phyloP scores from a whole-genome alignment of 2,113 vertebrate species.

The Mungos mungo region DNA sequence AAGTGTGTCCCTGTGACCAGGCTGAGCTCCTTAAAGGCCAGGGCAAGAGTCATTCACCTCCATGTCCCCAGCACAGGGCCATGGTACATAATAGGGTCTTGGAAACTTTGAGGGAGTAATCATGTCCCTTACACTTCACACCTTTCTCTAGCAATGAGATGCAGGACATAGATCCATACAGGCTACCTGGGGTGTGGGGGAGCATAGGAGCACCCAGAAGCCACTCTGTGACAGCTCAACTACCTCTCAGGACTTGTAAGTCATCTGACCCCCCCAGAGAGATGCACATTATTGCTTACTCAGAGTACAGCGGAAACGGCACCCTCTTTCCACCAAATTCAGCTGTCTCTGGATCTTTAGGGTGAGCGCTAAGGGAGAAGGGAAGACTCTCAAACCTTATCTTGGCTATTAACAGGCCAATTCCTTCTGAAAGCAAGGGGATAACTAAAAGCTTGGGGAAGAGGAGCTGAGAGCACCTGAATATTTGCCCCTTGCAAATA shows the following conservation, averaged over 20 bases:
- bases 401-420: not conserved
- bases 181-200: not conserved
- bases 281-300: not conserved
- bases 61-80: not conserved
- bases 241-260: not conserved
- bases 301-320: not conserved
- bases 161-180: not conserved
- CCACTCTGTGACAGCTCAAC: not conserved
- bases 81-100: not conserved
- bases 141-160: not conserved
- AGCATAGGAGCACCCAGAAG: not conserved
- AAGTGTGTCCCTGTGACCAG: not conserved
- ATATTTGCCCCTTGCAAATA: not conserved
- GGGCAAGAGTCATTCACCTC: not conserved
- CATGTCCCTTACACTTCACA: not conserved
- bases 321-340: not conserved
- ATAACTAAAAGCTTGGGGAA: not conserved
- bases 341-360: not conserved
- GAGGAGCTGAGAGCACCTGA: not conserved
- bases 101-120: not conserved
- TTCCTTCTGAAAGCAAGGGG: not conserved
- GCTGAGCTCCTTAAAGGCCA: not conserved
- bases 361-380: not conserved
- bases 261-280: not conserved
- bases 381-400: not conserved